Percentiles rank a stretch among this genome's conserved stretches.
Evolutionary conservation across 2,797 vertebrate species (phyloP).

Genomic region (Lagodon rhomboides): DNA sequence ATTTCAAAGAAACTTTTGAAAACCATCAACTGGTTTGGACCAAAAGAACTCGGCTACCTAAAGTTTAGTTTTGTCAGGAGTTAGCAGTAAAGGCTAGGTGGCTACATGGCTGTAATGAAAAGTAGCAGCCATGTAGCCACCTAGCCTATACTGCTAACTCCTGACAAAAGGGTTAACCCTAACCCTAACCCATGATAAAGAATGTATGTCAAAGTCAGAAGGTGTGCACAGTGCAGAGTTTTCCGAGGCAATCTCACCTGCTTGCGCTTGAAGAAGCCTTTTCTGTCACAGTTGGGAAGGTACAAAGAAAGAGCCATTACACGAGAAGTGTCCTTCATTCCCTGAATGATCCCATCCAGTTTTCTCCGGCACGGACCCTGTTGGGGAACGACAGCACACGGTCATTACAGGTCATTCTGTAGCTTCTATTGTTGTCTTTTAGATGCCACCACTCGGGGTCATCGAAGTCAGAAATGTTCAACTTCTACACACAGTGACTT

Average conservation of each 20-base stretch:
- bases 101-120: no score
- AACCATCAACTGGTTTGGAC: no score
- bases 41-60: no score
- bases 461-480: not conserved
- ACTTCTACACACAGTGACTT: not conserved
- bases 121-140: no score
- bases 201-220: no score
- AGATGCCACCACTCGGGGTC: not conserved
- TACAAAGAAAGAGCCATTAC: conserved; percentile 93
- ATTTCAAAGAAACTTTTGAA: no score
- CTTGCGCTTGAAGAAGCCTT: conserved; percentile 99
- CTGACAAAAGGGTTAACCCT: no score
- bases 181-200: no score
- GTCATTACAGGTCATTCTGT: not conserved
- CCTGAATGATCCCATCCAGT: conserved; percentile 95
- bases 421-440: not conserved
- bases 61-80: no score
- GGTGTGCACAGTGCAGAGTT: not conserved
- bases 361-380: conserved; percentile 97
- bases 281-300: conserved; percentile 98
- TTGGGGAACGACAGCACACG: conserved; percentile 22
- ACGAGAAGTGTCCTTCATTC: conserved; percentile 94
- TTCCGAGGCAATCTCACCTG: conserved; percentile 85
- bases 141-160: no score
- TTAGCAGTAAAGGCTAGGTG: no score